Percentiles rank a stretch among this genome's conserved stretches.
Evolutionary conservation across 1,140 invertebrate genomes (phyloP).

Genomic region (Drosophila teissieri): DNA sequence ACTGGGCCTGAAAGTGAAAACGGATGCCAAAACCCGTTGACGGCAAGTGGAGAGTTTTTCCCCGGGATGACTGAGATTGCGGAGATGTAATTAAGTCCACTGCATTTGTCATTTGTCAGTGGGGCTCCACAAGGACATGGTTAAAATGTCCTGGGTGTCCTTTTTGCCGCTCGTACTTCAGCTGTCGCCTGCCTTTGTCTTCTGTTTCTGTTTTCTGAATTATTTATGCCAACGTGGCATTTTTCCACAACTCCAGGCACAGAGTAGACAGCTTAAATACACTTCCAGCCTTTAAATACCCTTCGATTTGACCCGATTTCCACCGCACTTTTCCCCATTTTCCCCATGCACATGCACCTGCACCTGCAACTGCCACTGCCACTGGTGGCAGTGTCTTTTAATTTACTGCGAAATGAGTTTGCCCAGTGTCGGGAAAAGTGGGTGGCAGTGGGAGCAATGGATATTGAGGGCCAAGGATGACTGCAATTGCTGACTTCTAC

Average conservation of each 20-base stretch:
- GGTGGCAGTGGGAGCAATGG: background rate
- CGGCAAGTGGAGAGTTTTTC: slow-evolving; percentile 8
- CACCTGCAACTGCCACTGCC: slow-evolving; percentile 30
- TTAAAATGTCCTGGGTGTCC: slow-evolving; percentile 32
- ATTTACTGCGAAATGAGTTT: slow-evolving; percentile 66
- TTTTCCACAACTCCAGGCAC: background rate
- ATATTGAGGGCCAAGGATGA: slow-evolving; percentile 9
- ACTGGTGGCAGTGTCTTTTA: slow-evolving; percentile 43
- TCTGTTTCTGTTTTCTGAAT: slow-evolving; percentile 44
- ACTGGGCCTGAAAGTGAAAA: slow-evolving; percentile 32
- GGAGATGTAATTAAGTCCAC: slow-evolving; percentile 41
- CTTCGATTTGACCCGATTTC: slow-evolving; percentile 46
- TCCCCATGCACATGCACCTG: slow-evolving; percentile 16
- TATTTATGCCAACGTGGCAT: slow-evolving; percentile 42
- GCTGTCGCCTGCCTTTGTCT: slow-evolving; percentile 20
- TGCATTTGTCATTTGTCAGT: slow-evolving; percentile 45
- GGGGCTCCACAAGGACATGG: slow-evolving; percentile 31
- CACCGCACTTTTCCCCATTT: background rate
- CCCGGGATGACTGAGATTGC: slow-evolving; percentile 35
- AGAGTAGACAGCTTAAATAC: background rate
- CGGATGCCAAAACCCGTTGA: slow-evolving; percentile 46
- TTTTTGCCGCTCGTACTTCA: slow-evolving; percentile 34
- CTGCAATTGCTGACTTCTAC: slow-evolving; percentile 49
- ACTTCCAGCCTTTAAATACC: background rate
- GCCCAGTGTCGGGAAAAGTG: slow-evolving; percentile 22